Conservation (phyloP, 2,888 invertebrate genomes). For the Phoenoteleia sp. region DNA sequence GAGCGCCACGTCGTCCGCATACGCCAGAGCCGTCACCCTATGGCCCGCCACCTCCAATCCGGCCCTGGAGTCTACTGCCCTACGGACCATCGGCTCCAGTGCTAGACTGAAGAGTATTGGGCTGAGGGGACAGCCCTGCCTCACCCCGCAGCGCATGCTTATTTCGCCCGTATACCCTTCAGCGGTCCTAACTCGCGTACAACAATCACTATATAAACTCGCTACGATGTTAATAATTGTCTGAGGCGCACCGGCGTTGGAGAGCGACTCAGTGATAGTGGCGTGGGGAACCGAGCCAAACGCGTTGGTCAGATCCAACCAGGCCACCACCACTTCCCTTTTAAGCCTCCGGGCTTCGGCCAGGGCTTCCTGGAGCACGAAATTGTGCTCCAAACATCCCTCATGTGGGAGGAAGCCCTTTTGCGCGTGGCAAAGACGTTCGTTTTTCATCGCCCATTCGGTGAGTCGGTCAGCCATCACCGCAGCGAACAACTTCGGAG, state of each 20-base stretch:
- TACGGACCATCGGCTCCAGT: too few relatives aligned
- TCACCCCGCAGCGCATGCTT: constrained; percentile 77
- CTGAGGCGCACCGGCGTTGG: constrained; percentile 66
- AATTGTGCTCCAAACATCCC: constrained; percentile 83
- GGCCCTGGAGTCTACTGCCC: too few relatives aligned
- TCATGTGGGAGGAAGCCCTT: constrained; percentile 83
- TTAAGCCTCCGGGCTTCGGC: constrained; percentile 69
- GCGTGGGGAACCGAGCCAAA: constrained; percentile 82
- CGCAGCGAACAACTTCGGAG: too few relatives aligned
- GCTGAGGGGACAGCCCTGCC: constrained; percentile 81
- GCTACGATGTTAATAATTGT: constrained; percentile 35
- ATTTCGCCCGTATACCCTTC: constrained; percentile 73
- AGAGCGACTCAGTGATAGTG: constrained; percentile 78
- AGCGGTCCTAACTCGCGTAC: constrained; percentile 62
- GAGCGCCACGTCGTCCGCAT: too few relatives aligned
- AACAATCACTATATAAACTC: constrained; percentile 55
- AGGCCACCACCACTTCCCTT: constrained; percentile 77
- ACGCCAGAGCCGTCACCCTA: too few relatives aligned
- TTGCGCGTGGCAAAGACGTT: constrained; percentile 79
- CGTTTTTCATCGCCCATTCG: constrained; percentile 68
- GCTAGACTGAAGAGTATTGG: constrained; percentile 20
- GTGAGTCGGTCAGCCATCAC: constrained; percentile 45
- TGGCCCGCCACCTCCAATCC: too few relatives aligned
- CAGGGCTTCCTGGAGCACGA: constrained; percentile 79
- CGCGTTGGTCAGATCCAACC: constrained; percentile 84